These are phyloP conservation scores for Leucophenga montana DNA, from an alignment of 2,888 invertebrate genomes.

Conservation along the genomic window DNA sequence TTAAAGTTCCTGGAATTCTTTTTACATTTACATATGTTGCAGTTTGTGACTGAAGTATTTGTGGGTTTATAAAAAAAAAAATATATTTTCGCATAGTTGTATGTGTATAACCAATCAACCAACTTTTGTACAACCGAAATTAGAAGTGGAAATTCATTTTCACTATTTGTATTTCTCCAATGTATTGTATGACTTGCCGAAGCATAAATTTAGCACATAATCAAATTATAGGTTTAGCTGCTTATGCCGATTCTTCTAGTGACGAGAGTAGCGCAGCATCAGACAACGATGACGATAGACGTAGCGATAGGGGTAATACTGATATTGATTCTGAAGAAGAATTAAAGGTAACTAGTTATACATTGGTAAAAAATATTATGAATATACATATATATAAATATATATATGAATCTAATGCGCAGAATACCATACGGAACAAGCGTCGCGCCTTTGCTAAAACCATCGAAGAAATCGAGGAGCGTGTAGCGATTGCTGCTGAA, in stretches of 20 bases:
- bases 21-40: too few species aligned
- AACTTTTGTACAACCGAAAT: too few species aligned
- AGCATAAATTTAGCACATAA: slow-evolving; percentile 66
- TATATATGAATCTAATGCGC: too few species aligned
- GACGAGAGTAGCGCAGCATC: slow-evolving; percentile 77
- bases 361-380: background rate
- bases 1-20: too few species aligned
- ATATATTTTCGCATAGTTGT: too few species aligned
- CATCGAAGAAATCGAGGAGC: slow-evolving; percentile 84
- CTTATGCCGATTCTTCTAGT: slow-evolving; percentile 81
- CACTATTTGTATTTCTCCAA: too few species aligned
- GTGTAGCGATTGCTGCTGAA: slow-evolving; percentile 78
- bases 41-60: too few species aligned
- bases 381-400: background rate
- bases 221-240: slow-evolving; percentile 83
- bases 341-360: slow-evolving; percentile 76
- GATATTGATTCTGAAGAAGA: slow-evolving; percentile 80
- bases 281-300: slow-evolving; percentile 69
- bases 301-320: slow-evolving; percentile 30
- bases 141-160: too few species aligned
- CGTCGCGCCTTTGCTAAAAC: slow-evolving; percentile 82
- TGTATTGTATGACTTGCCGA: too few species aligned
- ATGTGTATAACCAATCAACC: too few species aligned
- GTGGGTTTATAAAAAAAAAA: too few species aligned
- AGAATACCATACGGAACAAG: slow-evolving; percentile 78